Base-by-base conservation (phyloP, 1,140 invertebrate genomes). In the Kradibia gibbosae region DNA sequence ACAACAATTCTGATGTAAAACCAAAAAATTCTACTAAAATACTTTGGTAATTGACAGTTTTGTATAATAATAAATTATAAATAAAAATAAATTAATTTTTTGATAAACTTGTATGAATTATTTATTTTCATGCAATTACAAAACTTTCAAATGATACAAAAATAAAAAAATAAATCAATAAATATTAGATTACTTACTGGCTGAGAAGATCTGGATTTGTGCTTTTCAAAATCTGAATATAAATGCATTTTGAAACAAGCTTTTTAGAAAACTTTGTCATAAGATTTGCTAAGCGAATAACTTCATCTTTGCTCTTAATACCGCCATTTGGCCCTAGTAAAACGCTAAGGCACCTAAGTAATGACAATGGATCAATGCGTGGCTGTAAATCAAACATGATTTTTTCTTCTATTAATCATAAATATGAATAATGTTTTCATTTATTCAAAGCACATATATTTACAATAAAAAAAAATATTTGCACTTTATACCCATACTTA, bases 261-360 rank as follows among this genome's bases (percentile, higher is more conserved):
- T 99, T 99, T 88, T 96, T 98, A 0, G 97, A 98, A 93, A 96
- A 98, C 90, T 98, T 98, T 36, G 96, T 96, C 97, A 99, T 99
- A 86, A 99, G 93, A 88, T 96, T 98, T 92, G 94, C 95, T 85
- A 97, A 92, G 84, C 96, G 94, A 85, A 94, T 93, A 2, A 98
- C 96, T 94, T 98, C 97, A 82, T 95, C 93, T 83, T 93, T 94
- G 84, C 96, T 97, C 88, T 95, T 95, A 81, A 99, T 98, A 7
- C 96, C 97, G 78, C 97, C 97, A 87, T 93, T 94, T 13, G 94
- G 93, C 78, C 95, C 95, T 65, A 98, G 90, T 42, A 98, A 93
- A 79, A 97, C 95, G 86, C 94, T 94, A 42, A 99, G 93, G 89
- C 96, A 97, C 87, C 95, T 96, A 70, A 99, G 91, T 83, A 99